A percentile compares a stretch with the other conserved stretches of the same genome.
These are phyloP conservation scores for Macrophya alboannulata DNA, from an alignment of 2,888 invertebrate genomes.

Conservation along the genomic window DNA sequence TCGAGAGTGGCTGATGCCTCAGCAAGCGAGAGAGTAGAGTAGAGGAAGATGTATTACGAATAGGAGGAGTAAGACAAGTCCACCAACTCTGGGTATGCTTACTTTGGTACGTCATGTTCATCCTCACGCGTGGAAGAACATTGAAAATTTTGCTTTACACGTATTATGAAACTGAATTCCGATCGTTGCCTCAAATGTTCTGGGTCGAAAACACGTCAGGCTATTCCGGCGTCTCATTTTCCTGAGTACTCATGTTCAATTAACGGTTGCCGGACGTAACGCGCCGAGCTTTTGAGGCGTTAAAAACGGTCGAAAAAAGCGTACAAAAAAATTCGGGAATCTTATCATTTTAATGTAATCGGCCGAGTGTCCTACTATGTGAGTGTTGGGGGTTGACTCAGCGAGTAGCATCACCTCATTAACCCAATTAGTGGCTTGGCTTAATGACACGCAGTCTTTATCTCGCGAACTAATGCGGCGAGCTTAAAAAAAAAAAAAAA, in stretches of 20 bases:
- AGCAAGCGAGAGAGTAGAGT: neutral
- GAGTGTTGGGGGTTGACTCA: constrained; percentile 57
- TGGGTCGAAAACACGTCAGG: constrained; percentile 2
- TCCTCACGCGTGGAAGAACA: neutral
- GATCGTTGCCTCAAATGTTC: neutral
- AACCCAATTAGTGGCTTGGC: constrained; percentile 74
- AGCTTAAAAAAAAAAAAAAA: constrained; percentile 31
- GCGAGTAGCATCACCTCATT: constrained; percentile 73
- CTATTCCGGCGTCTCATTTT: neutral
- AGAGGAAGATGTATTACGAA: constrained; percentile 36
- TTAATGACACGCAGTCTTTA: constrained; percentile 70
- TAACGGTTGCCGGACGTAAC: neutral
- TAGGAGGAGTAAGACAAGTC: constrained; percentile 32
- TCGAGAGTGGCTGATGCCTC: constrained; percentile 12
- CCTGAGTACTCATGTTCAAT: constrained; percentile 7
- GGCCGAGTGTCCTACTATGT: constrained; percentile 2
- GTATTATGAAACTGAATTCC: neutral
- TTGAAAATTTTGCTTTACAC: neutral
- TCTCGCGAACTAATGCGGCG: constrained; percentile 55
- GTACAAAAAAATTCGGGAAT: constrained; percentile 16
- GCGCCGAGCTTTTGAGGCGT: neutral
- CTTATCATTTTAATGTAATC: constrained; percentile 24
- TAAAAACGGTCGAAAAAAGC: constrained; percentile 3
- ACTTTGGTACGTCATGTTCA: constrained; percentile 24
- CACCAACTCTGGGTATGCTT: neutral